phyloP scores from a whole-genome alignment of 1,140 invertebrate genomes.

The Macrocentrus cingulum region DNA sequence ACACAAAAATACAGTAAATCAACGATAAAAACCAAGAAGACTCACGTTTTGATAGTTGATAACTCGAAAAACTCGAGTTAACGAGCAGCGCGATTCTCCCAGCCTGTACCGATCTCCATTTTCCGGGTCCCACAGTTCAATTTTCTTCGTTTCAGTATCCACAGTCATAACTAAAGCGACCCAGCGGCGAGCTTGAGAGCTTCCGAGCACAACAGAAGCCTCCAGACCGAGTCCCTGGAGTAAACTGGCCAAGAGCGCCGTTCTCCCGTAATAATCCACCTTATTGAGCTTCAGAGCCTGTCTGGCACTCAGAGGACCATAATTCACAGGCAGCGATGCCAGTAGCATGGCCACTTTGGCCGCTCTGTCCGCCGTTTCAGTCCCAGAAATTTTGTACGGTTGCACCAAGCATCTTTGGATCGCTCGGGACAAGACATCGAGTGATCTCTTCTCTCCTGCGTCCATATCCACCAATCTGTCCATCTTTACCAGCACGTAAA shows the following conservation, averaged over 20 bases:
- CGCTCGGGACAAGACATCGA: constrained; percentile 44
- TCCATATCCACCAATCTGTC: constrained; percentile 39
- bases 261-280: constrained; percentile 53
- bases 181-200: constrained; percentile 49
- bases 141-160: constrained; percentile 33
- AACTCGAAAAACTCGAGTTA: constrained; percentile 45
- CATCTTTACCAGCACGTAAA: constrained; percentile 53
- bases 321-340: constrained; percentile 41
- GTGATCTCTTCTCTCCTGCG: constrained; percentile 36
- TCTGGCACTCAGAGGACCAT: constrained; percentile 49
- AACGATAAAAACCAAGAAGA: constrained; percentile 10
- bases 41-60: constrained; percentile 50
- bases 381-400: constrained; percentile 47
- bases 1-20: background rate
- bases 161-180: constrained; percentile 48
- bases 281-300: constrained; percentile 53
- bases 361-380: constrained; percentile 45
- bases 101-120: constrained; percentile 46
- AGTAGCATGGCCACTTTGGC: constrained; percentile 46
- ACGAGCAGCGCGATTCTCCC: constrained; percentile 45
- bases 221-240: constrained; percentile 46
- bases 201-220: constrained; percentile 48
- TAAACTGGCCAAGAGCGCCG: constrained; percentile 44
- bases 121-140: constrained; percentile 51
- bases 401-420: constrained; percentile 48